Evolutionary conservation across 2,888 invertebrate genomes (phyloP).

Genomic region (Leptinotarsa tumamoca): DNA sequence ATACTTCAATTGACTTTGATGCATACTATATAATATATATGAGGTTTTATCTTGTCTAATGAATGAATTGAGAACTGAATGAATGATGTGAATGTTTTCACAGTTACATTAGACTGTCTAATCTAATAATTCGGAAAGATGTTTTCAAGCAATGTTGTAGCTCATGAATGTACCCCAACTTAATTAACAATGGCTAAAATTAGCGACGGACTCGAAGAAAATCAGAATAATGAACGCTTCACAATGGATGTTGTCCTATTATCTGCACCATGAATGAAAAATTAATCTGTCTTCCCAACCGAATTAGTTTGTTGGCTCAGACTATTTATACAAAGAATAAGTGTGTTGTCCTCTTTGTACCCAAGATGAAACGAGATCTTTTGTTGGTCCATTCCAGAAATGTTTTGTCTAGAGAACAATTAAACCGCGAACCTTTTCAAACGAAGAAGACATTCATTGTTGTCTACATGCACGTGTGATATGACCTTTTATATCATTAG

Average conservation of each 20-base stretch:
- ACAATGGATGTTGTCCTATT: slow-evolving; percentile 46
- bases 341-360: slow-evolving; percentile 54
- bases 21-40: too few relatives aligned
- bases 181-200: slow-evolving; percentile 36
- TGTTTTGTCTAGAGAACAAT: slow-evolving; percentile 58
- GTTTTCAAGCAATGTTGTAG: slow-evolving; percentile 6
- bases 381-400: slow-evolving; percentile 52
- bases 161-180: slow-evolving; percentile 30
- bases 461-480: not conserved
- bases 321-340: slow-evolving; percentile 52
- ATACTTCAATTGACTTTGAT: too few relatives aligned
- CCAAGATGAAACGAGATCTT: slow-evolving; percentile 53
- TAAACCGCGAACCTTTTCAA: not conserved
- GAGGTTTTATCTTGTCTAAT: too few relatives aligned
- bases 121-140: not conserved
- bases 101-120: not conserved
- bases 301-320: slow-evolving; percentile 53
- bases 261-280: slow-evolving; percentile 53
- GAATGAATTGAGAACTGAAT: too few relatives aligned
- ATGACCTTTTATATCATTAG: not conserved
- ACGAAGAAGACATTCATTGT: slow-evolving; percentile 5
- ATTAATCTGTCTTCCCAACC: slow-evolving; percentile 51
- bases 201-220: slow-evolving; percentile 34
- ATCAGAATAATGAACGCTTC: slow-evolving; percentile 47
- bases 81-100: too few relatives aligned